Base-by-base conservation (phyloP, 1,140 invertebrate species). In the Micrasema minimum region DNA sequence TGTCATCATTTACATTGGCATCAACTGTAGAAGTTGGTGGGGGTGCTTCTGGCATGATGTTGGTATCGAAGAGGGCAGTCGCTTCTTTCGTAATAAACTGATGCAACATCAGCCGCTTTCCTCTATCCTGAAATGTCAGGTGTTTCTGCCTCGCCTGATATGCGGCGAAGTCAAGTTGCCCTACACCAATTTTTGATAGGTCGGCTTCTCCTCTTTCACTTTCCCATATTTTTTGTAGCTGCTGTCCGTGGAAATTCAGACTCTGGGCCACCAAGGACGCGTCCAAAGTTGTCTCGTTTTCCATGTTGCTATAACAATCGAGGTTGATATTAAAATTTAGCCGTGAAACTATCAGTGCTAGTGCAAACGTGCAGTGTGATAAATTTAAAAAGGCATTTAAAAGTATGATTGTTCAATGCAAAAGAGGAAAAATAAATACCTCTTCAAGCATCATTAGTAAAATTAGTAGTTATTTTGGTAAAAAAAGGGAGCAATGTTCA, bases 211-310 rank as follows among this genome's bases (percentile, higher is more conserved):
- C 91, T 76, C 90, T 86, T 77, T 94, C 92, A 20, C 88, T 86
- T 77, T 94, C 92, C 92, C 92, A 95, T 71, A 93, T 88, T 83
- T 93, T 94, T 81, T 93, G 91, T 74, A 94, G 82, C 76, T 93
- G 92, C 77, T 93, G 91, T 0, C 93, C 93, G 85, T 95, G 93
- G 79, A 91, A 95, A 82, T 92, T 91, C 71, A 95, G 85, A 55
- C 90, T 86, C 77, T 90, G 88, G 76, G 88, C 84, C 77, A 95
- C 87, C 69, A 92, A 84, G 57, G 89, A 87, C 79, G 86, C 78
- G 82, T 92, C 89, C 85, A 92, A 82, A 37, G 83, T 80, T 31
- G 65, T 69, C n/a, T 75, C 73, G 43, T 51, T 57, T 41, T 43
- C 72, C 67, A 65, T 71, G 61, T 43, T 43, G 61, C 69, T 71